Evolutionary conservation across 2,113 vertebrate species (phyloP).

Genomic region (Heloderma charlesbogerti): DNA sequence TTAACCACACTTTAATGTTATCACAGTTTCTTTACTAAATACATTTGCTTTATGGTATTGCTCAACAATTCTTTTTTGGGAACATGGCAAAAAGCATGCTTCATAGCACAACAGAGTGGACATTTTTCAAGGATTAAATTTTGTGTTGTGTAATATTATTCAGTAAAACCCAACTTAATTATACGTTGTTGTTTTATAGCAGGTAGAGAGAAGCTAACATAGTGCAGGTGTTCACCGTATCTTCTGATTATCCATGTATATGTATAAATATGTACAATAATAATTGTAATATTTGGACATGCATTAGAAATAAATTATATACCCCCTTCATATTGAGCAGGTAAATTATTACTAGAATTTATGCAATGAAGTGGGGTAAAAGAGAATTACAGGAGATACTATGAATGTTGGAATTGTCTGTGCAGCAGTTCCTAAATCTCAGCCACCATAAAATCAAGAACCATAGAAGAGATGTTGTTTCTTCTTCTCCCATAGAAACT

Average conservation of each 20-base stretch:
- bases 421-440: background rate
- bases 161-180: constrained; percentile 58
- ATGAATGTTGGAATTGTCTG: background rate
- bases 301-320: background rate
- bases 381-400: background rate
- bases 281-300: background rate
- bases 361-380: background rate
- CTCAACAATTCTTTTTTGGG: constrained; percentile 42
- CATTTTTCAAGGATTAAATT: constrained; percentile 52
- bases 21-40: constrained; percentile 66
- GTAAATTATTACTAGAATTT: background rate
- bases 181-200: constrained; percentile 47
- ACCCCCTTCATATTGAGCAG: background rate
- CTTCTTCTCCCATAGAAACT: background rate
- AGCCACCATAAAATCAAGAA: background rate
- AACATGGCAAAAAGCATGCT: constrained; percentile 60
- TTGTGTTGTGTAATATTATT: constrained; percentile 44
- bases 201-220: no score
- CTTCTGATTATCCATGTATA: constrained; percentile 21
- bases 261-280: background rate
- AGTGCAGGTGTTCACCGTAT: constrained; percentile 10
- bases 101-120: constrained; percentile 64
- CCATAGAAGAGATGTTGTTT: background rate
- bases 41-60: constrained; percentile 66
- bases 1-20: constrained; percentile 69